Base-by-base conservation (phyloP, 1,140 invertebrate genomes). In the Achroia grisella region DNA sequence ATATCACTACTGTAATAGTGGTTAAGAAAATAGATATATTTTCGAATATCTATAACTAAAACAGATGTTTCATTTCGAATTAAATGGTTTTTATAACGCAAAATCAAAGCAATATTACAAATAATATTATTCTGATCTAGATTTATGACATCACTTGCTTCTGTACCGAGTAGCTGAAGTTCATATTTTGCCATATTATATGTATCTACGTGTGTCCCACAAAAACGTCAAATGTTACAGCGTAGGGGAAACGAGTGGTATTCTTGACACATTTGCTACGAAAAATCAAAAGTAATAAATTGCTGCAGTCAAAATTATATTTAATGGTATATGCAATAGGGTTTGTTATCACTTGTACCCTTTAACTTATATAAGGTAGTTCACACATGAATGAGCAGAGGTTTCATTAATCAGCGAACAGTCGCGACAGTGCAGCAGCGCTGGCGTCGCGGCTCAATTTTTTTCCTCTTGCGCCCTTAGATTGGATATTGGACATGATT, bases 161-260 rank as follows among this genome's bases (percentile, higher is more conserved):
- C 6, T 37, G 11, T 11, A 35, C 30, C 11, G 30, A 31, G 34
- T 48, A 35, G 37, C 39, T 49, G 44, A 9, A 46, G 49, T 52
- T 59, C 70, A 81, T 78, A 84, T 84, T 74, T 82, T 76, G 75
- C 75, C 75, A 78, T 80, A 78, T 81, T 76, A 69, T 73, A 67
- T 70, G 68, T 82, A n/a, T n/a, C n/a, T n/a, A 70, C 66, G 63
- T 77, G 70, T 76, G 65, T 74, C 60, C 73, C 71, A 80, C 73
- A 78, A 78, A 81, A 76, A 80, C 77, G 77, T 84, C 80, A 84
- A 84, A 84, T 79, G 80, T 77, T 84, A 83, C 74, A 76, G 66
- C 64, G 75, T 68, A 81, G 76, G 80, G 77, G 75, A 74, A 79
- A 75, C 68, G 76, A 77, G 81, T 81, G 75, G 71, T 81, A 84